These are phyloP conservation scores for Rhamnusium bicolor DNA, from an alignment of 2,888 invertebrate genomes.

Conservation along the genomic window DNA sequence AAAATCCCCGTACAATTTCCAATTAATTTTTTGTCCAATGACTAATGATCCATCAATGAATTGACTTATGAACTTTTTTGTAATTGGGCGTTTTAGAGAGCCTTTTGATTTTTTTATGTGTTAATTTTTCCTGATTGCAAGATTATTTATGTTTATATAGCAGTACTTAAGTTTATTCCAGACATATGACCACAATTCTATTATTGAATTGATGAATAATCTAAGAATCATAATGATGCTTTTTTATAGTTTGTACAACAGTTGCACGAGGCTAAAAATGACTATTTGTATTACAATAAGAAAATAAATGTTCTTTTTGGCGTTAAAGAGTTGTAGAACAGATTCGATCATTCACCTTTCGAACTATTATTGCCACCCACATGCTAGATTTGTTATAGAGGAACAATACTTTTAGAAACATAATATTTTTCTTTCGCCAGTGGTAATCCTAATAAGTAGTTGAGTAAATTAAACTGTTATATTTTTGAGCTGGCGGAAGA, in stretches of 20 bases:
- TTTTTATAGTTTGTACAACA: slow-evolving; percentile 19
- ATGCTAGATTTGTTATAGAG: neutral
- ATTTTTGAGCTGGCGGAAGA: too few species aligned
- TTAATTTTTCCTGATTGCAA: slow-evolving; percentile 4
- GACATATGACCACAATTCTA: slow-evolving; percentile 11
- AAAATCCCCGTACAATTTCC: neutral
- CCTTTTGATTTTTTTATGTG: neutral
- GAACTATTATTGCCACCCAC: slow-evolving; percentile 28
- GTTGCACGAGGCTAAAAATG: slow-evolving; percentile 15
- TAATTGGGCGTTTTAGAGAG: neutral
- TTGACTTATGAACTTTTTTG: neutral
- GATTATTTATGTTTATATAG: slow-evolving; percentile 20
- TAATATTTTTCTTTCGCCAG: neutral
- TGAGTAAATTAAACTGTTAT: too few species aligned
- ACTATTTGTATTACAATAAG: slow-evolving; percentile 19
- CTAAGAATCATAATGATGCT: neutral
- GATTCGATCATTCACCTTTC: slow-evolving; percentile 31
- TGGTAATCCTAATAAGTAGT: too few species aligned
- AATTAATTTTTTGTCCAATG: neutral
- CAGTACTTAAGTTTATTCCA: slow-evolving; percentile 13
- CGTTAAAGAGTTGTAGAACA: neutral
- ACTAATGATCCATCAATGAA: slow-evolving; percentile 23
- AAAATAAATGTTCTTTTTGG: slow-evolving; percentile 29
- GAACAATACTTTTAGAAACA: neutral
- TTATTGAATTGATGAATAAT: slow-evolving; percentile 19